These are phyloP conservation scores for Bostrychus sinensis DNA, from an alignment of 2,113 vertebrate species.

Conservation along the genomic window DNA sequence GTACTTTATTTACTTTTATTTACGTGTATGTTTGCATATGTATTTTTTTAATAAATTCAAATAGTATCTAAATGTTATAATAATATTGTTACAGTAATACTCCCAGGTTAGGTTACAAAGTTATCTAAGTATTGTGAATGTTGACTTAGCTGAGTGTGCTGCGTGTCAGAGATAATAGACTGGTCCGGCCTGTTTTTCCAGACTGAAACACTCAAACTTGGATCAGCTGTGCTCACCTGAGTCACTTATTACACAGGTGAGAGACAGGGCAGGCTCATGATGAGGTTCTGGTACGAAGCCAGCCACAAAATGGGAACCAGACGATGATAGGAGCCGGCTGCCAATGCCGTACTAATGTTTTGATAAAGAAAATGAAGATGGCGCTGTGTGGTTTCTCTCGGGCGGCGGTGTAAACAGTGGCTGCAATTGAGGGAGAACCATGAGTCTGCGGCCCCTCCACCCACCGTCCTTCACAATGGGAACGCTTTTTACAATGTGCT, in stretches of 20 bases:
- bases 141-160: slow-evolving; percentile 21
- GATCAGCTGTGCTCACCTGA: neutral
- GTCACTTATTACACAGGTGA: neutral
- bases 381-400: too few species aligned
- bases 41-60: too few species aligned
- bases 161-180: slow-evolving; percentile 5
- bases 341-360: too few species aligned
- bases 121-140: neutral
- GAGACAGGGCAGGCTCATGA: too few species aligned
- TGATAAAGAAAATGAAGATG: too few species aligned
- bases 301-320: too few species aligned
- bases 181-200: slow-evolving; percentile 29
- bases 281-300: too few species aligned
- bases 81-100: neutral
- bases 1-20: too few species aligned
- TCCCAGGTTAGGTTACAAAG: slow-evolving; percentile 1
- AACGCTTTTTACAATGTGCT: slow-evolving; percentile 65
- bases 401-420: too few species aligned
- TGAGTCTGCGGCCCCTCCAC: slow-evolving; percentile 59
- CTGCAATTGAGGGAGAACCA: slow-evolving; percentile 52
- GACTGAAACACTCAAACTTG: slow-evolving; percentile 42
- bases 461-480: slow-evolving; percentile 66
- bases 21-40: too few species aligned
- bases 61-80: too few species aligned
- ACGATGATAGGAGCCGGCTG: too few species aligned